These are phyloP conservation scores for Siniperca chuatsi DNA, from an alignment of 2,113 vertebrate genomes.

Conservation along the genomic window DNA sequence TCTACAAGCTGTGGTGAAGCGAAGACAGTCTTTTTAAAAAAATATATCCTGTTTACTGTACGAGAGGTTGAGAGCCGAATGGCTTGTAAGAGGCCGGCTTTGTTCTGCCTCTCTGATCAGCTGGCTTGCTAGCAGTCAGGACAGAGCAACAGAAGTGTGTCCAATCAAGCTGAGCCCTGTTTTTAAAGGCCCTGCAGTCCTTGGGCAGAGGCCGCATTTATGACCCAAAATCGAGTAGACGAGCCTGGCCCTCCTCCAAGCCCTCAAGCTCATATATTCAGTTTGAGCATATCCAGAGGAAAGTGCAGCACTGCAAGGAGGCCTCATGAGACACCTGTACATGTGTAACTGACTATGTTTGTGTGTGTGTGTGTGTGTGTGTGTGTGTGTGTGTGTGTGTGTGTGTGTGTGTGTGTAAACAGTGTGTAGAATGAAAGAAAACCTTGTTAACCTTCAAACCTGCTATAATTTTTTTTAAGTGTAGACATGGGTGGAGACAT, in stretches of 20 bases:
- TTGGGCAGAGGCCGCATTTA: slow-evolving; percentile 71
- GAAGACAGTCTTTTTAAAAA: slow-evolving; percentile 11
- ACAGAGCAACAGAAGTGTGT: slow-evolving; percentile 70
- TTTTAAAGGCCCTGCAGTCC: slow-evolving; percentile 74
- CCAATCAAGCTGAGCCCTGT: slow-evolving; percentile 77
- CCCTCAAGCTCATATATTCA: slow-evolving; percentile 54
- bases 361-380: slow-evolving; percentile 20
- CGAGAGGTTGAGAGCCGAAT: slow-evolving; percentile 48
- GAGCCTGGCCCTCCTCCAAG: slow-evolving; percentile 63
- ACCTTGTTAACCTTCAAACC: slow-evolving; percentile 44
- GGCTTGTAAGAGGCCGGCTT: slow-evolving; percentile 67
- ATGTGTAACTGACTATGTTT: slow-evolving; percentile 41
- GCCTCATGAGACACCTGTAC: slow-evolving; percentile 62
- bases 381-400: slow-evolving; percentile 47
- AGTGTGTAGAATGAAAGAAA: slow-evolving; percentile 31
- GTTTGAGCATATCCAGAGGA: slow-evolving; percentile 66
- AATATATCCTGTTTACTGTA: slow-evolving; percentile 52
- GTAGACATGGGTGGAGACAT: background rate
- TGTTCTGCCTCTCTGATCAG: slow-evolving; percentile 76
- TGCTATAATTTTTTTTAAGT: background rate
- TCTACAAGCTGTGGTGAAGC: slow-evolving; percentile 25
- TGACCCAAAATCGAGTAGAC: slow-evolving; percentile 74
- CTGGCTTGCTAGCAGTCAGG: slow-evolving; percentile 62
- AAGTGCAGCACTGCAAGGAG: slow-evolving; percentile 43
- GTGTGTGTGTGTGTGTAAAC: slow-evolving; percentile 39